phyloP scores from a whole-genome alignment of 2,888 invertebrate genomes.

The Epirrita christyi region DNA sequence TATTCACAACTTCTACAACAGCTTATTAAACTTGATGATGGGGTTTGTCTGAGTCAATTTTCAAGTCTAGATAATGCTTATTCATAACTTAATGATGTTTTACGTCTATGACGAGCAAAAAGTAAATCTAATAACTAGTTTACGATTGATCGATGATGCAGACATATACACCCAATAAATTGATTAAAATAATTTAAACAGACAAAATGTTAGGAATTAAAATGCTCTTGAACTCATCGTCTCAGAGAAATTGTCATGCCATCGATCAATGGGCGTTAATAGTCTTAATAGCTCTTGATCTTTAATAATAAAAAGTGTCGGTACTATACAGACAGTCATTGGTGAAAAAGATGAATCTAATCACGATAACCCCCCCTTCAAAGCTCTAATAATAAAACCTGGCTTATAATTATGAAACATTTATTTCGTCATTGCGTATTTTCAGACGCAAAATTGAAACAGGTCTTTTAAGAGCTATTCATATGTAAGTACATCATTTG shows the following conservation, averaged over 20 bases:
- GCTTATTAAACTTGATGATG: constrained; percentile 16
- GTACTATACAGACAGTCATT: constrained; percentile 1
- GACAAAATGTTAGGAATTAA: constrained; percentile 66
- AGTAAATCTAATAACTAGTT: constrained; percentile 60
- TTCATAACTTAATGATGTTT: constrained; percentile 8
- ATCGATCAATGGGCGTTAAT: constrained; percentile 63
- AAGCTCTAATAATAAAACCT: too few relatives aligned
- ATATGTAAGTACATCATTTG: constrained; percentile 62
- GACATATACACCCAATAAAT: constrained; percentile 61
- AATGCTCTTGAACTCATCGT: constrained; percentile 56
- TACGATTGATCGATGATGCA: constrained; percentile 72
- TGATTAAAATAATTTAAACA: constrained; percentile 70
- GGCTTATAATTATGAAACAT: too few relatives aligned
- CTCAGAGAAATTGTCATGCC: constrained; percentile 61
- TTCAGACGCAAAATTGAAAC: constrained; percentile 55
- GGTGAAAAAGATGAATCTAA: constrained; percentile 16
- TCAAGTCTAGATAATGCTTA: constrained; percentile 9
- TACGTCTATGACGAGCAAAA: constrained; percentile 21
- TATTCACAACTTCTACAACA: constrained; percentile 14
- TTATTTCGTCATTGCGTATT: too few relatives aligned
- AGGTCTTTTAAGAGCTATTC: constrained; percentile 57
- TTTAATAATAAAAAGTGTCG: constrained; percentile 47
- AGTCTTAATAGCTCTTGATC: constrained; percentile 59
- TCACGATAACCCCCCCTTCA: too few relatives aligned
- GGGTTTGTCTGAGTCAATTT: constrained; percentile 21